Conservation (phyloP, 2,888 invertebrate genomes). For the Pandemis corylana region DNA sequence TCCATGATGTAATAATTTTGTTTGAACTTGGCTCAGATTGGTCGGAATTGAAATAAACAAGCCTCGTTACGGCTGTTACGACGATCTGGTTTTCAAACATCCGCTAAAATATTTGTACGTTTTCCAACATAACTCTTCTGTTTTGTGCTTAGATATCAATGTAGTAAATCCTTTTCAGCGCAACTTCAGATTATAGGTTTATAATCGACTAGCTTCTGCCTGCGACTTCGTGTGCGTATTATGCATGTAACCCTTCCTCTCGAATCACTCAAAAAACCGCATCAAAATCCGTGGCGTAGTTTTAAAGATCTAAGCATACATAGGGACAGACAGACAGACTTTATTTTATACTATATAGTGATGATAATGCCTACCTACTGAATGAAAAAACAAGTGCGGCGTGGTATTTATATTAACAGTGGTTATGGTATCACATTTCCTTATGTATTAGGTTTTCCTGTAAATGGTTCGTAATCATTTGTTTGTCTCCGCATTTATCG, state of each 20-base stretch:
- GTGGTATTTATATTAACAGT: not conserved
- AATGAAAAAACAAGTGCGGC: not conserved
- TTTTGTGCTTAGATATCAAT: not conserved
- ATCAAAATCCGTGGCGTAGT: too few species aligned
- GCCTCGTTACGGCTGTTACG: slow-evolving; percentile 1
- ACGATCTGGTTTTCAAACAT: not conserved
- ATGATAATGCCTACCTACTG: too few species aligned
- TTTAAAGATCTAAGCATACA: too few species aligned
- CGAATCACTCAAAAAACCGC: too few species aligned
- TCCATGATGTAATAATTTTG: slow-evolving; percentile 18
- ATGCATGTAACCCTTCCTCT: too few species aligned
- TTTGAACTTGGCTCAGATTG: slow-evolving; percentile 28
- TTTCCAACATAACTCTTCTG: not conserved
- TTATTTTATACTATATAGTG: not conserved
- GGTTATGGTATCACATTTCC: not conserved
- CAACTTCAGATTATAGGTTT: not conserved
- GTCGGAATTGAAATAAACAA: slow-evolving; percentile 6
- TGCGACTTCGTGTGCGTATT: too few species aligned
- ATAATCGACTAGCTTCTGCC: too few species aligned
- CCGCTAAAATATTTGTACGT: not conserved
- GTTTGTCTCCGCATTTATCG: not conserved
- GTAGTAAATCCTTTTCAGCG: not conserved
- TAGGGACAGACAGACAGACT: too few species aligned
- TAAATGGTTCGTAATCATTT: not conserved
- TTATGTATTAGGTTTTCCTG: not conserved